These are phyloP conservation scores for Amia ocellicauda DNA, from an alignment of 2,113 vertebrate genomes.

Conservation along the genomic window DNA sequence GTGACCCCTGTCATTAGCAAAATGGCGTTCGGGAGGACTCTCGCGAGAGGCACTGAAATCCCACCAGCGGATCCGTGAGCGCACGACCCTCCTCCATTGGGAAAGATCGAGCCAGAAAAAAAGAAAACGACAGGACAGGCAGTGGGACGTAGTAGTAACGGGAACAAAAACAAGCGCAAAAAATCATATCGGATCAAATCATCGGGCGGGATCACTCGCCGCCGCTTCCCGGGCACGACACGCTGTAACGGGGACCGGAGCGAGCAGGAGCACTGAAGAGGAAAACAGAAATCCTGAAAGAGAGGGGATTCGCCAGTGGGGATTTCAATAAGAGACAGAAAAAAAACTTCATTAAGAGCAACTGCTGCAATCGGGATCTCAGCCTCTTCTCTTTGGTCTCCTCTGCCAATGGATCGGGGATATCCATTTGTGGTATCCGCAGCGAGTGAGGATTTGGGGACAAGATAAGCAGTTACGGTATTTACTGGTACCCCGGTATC, in stretches of 20 bases:
- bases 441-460: slow-evolving; percentile 8
- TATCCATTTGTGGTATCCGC: slow-evolving; percentile 4
- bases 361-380: slow-evolving; percentile 20
- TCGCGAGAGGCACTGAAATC: slow-evolving; percentile 58
- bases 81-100: slow-evolving; percentile 46
- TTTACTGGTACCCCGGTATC: slow-evolving; percentile 40
- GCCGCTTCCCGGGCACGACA: neutral
- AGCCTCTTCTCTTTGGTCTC: neutral
- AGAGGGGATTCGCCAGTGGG: slow-evolving; percentile 33
- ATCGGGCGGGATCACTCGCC: slow-evolving; percentile 10
- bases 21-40: slow-evolving; percentile 28
- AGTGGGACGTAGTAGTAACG: slow-evolving; percentile 45
- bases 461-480: slow-evolving; percentile 33
- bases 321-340: slow-evolving; percentile 31
- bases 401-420: slow-evolving; percentile 30
- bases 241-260: slow-evolving; percentile 14
- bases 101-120: slow-evolving; percentile 39
- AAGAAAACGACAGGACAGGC: slow-evolving; percentile 53
- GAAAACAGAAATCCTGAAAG: slow-evolving; percentile 14
- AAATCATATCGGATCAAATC: slow-evolving; percentile 14
- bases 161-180: slow-evolving; percentile 33
- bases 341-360: slow-evolving; percentile 23
- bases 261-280: neutral
- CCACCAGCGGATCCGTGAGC: slow-evolving; percentile 40
- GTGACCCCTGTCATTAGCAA: slow-evolving; percentile 4